phyloP scores from a whole-genome alignment of 2,797 vertebrate species.

The Trematomus bernacchii region DNA sequence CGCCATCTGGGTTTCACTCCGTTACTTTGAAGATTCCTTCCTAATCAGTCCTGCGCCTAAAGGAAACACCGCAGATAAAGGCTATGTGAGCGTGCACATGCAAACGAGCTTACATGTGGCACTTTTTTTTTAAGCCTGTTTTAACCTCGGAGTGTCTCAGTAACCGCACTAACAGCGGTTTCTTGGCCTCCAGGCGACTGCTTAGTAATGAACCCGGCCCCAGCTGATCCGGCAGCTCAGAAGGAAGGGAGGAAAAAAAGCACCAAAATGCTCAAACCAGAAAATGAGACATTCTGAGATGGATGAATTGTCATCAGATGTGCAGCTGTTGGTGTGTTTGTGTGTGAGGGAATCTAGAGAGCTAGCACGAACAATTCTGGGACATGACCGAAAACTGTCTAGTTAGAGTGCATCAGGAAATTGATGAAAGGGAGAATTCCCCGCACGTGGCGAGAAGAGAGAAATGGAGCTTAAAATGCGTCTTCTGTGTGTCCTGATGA shows the following conservation, averaged over 20 bases:
- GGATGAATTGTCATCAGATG: conserved; percentile 79
- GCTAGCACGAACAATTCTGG: conserved; percentile 72
- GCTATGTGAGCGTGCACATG: conserved; percentile 23
- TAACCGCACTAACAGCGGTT: conserved; percentile 43
- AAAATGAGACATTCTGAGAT: conserved; percentile 75
- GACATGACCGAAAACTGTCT: conserved; percentile 83
- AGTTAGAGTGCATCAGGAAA: conserved; percentile 77
- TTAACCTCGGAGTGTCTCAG: conserved; percentile 62
- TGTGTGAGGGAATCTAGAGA: conserved; percentile 51
- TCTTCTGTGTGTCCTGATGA: conserved; percentile 66
- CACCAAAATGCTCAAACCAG: conserved; percentile 67
- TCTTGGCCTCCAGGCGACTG: conserved; percentile 66
- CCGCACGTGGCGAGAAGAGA: conserved; percentile 62
- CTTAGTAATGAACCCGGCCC: conserved; percentile 63
- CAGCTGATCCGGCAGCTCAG: conserved; percentile 74
- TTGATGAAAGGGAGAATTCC: conserved; percentile 78
- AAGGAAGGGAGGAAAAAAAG: conserved; percentile 11
- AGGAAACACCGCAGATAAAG: conserved; percentile 62
- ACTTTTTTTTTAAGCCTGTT: conserved; percentile 47
- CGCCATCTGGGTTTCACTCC: conserved; percentile 71
- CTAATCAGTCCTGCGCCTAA: conserved; percentile 71
- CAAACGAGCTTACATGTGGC: conserved; percentile 53
- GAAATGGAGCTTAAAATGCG: conserved; percentile 46
- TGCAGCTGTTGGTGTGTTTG: conserved; percentile 72
- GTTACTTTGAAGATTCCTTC: conserved; percentile 80